Base-by-base conservation (phyloP, 2,888 invertebrate genomes). In the Hylaea fasciaria region DNA sequence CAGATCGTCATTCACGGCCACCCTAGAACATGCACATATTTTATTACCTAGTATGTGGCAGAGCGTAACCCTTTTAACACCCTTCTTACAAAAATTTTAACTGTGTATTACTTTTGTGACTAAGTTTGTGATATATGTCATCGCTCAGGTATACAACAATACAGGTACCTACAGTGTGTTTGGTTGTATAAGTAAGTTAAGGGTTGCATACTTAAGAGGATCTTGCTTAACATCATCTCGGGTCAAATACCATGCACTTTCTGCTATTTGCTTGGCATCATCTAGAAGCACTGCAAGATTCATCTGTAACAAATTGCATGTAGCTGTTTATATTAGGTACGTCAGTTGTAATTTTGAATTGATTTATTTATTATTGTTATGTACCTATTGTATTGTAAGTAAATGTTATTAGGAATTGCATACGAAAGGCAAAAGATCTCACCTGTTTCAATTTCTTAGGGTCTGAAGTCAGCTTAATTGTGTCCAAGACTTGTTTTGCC, bases 1-100 rank as follows among this genome's bases (percentile, higher is more conserved):
- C 1, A 93, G 58, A 22, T 86, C 83, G 39, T 87, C 80, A 62
- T 93, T 89, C 1, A 91, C 82, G 7, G 74, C 72, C 29, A 93
- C 78, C 65, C 94, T 93, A 70, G 66, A 65, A 37, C 62, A 55
- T 39, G 55, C 57, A 57, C 46, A 49, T 13, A 22, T 22, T n/a
- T 17, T 17, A 0, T 17, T 1, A 39, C 4, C 39, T 37, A 7
- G 2, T 17, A 35, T 11, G 3, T 11, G 35, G 1, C 9, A 35
- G 11, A 35, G 35, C 35, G 9, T 8, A 35, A 2, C 3, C 3
- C 9, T 11, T 22, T 3, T 22, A 22, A 5, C 3, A 22, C n/a
- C n/a, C 22, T 22, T 22, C 22, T 22, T 22, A 22, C n/a, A 22
- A 22, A 22, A 22, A 22, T 22, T 5, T 2, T 22, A 22, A 22